Evolutionary conservation across 2,797 vertebrate species (phyloP), one percentile per base, ranked within the genome.

Genomic region (Halcyon badia): DNA sequence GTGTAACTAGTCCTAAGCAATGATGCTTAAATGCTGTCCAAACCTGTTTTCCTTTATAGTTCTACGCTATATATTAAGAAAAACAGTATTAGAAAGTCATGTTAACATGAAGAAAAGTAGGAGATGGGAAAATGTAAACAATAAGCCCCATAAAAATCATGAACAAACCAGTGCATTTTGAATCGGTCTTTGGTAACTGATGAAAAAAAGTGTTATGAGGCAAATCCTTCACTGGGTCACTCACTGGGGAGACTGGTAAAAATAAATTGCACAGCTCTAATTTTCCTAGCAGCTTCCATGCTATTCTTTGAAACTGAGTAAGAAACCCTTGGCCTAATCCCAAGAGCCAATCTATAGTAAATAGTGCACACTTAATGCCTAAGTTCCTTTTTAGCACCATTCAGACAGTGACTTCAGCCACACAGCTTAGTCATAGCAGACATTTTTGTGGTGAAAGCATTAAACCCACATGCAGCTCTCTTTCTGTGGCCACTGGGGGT

Each of bases 361-460:
- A 98, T 98, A 98, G 98, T 97, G 97, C 98, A 98, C 98, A 98
- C 98, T 98, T 98, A 98, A 98, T 98, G 98, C 97, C 97, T 97
- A 98, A 98, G 98, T 98, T 98, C 98, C 98, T 98, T 98, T 98
- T 98, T 98, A 98, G 98, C 98, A 98, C 98, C 98, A 98, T 98
- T 98, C 98, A 98, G 98, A 98, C 98, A 98, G 98, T 98, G 98
- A 98, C 98, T 98, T 98, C 98, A 98, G 98, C 98, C 97, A 97
- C 98, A 97, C 97, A 99, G 98, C 99, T 99, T 98, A 99, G 99
- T 99, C 99, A 99, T 99, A 99, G 99, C 99, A 99, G 99, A 99
- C 99, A 99, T 99, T 99, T 99, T 99, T 99, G 99, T 99, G 99
- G 99, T 99, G 99, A 99, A 99, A 99, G 99, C 99, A 99, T 99